These are phyloP conservation scores for Dioctria rufipes DNA, from an alignment of 2,888 invertebrate genomes.

Conservation along the genomic window DNA sequence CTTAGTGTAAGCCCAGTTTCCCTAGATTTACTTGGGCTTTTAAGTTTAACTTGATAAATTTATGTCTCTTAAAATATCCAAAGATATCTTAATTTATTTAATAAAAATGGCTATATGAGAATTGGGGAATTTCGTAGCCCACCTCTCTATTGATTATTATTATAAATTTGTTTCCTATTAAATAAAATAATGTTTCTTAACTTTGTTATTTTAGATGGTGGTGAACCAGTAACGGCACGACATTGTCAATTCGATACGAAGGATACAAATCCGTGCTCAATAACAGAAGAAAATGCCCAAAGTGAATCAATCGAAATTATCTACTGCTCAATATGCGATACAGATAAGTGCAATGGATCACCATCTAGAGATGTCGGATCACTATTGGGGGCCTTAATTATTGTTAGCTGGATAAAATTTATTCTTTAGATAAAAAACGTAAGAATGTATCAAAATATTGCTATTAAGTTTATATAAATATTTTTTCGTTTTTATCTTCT, in stretches of 20 bases:
- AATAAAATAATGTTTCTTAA: too few species aligned
- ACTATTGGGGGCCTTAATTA: conserved; percentile 28
- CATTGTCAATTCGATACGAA: conserved; percentile 69
- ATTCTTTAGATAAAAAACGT: conserved; percentile 6
- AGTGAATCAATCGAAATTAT: conserved; percentile 59
- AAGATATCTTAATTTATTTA: too few species aligned
- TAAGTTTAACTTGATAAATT: too few species aligned
- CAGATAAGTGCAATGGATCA: conserved; percentile 67
- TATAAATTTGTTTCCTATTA: too few species aligned
- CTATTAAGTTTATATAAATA: not conserved
- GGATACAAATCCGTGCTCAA: conserved; percentile 68
- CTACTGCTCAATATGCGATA: conserved; percentile 67
- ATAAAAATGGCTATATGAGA: too few species aligned
- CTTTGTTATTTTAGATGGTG: conserved; percentile 38
- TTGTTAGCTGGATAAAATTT: conserved; percentile 7
- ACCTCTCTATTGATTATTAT: too few species aligned
- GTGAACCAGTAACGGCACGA: conserved; percentile 66
- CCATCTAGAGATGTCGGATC: conserved; percentile 50
- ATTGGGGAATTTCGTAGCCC: too few species aligned
- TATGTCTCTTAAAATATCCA: too few species aligned
- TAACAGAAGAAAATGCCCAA: conserved; percentile 64
- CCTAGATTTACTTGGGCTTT: too few species aligned
- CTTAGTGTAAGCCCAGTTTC: too few species aligned
- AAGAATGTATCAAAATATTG: not conserved
- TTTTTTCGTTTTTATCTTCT: not conserved